Percentiles rank a stretch among this genome's conserved stretches.
Evolutionary conservation across 2,888 invertebrate genomes (phyloP).

Genomic region (Brachypalpus laphriformis): DNA sequence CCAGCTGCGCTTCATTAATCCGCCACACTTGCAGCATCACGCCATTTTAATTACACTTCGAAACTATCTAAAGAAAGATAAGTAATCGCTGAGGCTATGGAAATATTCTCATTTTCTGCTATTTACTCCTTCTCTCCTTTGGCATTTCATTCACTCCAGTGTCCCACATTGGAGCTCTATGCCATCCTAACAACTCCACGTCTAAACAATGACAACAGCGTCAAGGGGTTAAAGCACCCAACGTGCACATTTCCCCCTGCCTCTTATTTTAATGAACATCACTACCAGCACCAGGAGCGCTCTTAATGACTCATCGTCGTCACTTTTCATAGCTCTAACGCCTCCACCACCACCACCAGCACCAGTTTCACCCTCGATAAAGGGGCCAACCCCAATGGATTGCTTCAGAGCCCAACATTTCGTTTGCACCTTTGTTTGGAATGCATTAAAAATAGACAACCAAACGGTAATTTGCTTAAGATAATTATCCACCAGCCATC

Average conservation of each 20-base stretch:
- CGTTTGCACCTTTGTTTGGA: constrained; percentile 60
- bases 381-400: constrained; percentile 15
- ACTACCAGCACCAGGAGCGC: neutral
- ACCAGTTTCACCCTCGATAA: constrained; percentile 1
- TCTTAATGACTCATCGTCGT: constrained; percentile 29
- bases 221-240: constrained; percentile 51
- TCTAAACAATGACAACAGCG: constrained; percentile 39
- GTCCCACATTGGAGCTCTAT: constrained; percentile 52
- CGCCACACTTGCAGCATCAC: constrained; percentile 1
- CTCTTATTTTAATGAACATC: constrained; percentile 14
- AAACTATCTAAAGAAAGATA: constrained; percentile 43
- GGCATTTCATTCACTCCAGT: no score
- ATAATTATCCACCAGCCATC: constrained; percentile 44
- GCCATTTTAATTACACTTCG: constrained; percentile 49
- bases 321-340: constrained; percentile 24
- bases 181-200: neutral
- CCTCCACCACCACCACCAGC: neutral
- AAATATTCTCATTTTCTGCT: constrained; percentile 61
- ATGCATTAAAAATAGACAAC: constrained; percentile 51
- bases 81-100: constrained; percentile 49
- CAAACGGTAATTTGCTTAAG: constrained; percentile 64
- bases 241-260: neutral
- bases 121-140: constrained; percentile 27
- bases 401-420: constrained; percentile 9
- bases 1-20: constrained; percentile 29